These are phyloP conservation scores for Thinocorus orbignyianus DNA, from an alignment of 2,113 vertebrate species.

Conservation along the genomic window DNA sequence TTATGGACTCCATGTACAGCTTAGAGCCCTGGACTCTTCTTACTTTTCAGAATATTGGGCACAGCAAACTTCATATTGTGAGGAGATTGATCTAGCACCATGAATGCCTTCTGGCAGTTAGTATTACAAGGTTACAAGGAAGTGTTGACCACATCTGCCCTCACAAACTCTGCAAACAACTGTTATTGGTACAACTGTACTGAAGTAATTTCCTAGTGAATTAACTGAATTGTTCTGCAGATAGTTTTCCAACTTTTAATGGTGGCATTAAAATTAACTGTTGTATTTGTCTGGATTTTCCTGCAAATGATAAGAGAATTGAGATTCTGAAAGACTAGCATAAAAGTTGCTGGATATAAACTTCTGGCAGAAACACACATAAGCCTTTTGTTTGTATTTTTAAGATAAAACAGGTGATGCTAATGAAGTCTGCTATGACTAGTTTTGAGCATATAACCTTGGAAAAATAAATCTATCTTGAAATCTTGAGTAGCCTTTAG, in stretches of 20 bases:
- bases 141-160: neutral
- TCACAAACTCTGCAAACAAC: neutral
- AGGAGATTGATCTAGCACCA: neutral
- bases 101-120: neutral
- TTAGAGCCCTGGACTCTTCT: neutral
- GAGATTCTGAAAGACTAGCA: neutral
- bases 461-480: neutral
- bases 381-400: neutral
- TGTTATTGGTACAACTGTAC: neutral
- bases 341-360: neutral
- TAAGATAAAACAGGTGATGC: neutral
- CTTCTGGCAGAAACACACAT: neutral
- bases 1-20: neutral
- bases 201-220: neutral
- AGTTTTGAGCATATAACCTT: neutral
- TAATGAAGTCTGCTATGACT: neutral
- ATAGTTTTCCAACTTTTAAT: neutral
- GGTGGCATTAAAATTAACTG: neutral
- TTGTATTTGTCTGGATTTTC: neutral
- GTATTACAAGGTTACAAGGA: neutral
- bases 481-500: neutral
- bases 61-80: rapidly evolving
- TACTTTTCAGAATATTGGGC: neutral
- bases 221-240: neutral
- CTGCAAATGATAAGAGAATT: neutral